Conservation (phyloP, 2,113 vertebrate species). For the Microcebus lehilahytsara region DNA sequence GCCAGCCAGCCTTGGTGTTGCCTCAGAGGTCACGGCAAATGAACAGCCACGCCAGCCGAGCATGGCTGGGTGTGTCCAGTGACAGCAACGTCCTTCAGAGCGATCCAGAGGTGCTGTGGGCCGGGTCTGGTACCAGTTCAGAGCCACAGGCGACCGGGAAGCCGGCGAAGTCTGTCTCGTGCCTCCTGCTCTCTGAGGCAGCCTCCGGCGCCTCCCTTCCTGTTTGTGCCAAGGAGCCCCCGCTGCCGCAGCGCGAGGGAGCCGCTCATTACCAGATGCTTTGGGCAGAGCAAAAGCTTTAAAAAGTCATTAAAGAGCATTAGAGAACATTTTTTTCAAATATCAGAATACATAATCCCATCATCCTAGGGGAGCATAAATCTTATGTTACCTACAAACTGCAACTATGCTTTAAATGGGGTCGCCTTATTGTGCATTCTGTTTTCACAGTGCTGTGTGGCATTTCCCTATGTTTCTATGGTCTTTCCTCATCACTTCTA, state of each 20-base stretch:
- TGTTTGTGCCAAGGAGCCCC: not conserved
- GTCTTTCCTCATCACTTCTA: not conserved
- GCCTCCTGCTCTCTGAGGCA: not conserved
- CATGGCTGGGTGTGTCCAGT: not conserved
- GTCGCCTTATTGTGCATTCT: not conserved
- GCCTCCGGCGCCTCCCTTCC: not conserved
- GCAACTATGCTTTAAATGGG: not conserved
- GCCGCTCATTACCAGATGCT: not conserved
- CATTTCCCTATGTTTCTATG: not conserved
- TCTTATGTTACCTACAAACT: not conserved
- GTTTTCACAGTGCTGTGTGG: not conserved
- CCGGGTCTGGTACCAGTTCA: fast-evolving
- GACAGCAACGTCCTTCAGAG: not conserved
- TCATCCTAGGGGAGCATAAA: not conserved
- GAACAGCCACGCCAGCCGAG: not conserved
- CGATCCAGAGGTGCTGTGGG: not conserved
- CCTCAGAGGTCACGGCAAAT: not conserved
- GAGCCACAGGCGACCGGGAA: not conserved
- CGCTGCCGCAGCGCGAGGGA: not conserved
- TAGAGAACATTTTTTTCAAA: not conserved
- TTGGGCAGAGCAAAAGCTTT: not conserved
- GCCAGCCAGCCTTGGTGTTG: not conserved
- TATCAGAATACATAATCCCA: not conserved
- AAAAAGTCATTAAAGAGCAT: not conserved
- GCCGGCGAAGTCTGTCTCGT: not conserved